Evolutionary conservation across 2,113 vertebrate genomes (phyloP), one percentile per base, ranked within the genome.

Genomic region (Tichodroma muraria): DNA sequence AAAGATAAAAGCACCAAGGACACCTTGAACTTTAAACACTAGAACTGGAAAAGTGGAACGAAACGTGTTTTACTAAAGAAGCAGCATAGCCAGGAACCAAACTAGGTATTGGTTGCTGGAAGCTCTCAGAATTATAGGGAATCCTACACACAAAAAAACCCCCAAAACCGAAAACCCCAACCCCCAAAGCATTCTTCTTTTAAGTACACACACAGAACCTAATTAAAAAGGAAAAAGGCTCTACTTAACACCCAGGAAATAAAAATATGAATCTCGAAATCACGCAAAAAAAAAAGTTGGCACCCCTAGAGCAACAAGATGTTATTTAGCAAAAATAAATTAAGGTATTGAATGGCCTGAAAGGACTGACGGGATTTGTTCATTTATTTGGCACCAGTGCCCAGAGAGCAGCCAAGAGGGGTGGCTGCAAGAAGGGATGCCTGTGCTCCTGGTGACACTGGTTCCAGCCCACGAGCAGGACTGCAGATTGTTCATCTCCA

Each of bases 321-420:
- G 61, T 71, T 54, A 63, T 54, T 63, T 77, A 65, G 73, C 13
- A 61, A 57, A 77, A 88, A 69, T 5, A 47, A 85, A 82, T 30
- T 0, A 78, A 78, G 24, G 57, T 60, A 68, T 15, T 22, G 20
- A 87, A 65, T 38, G 53, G 25, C 28, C 66, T 82, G 53, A 80
- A 75, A 87, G 57, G 57, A 45, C 57, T 68, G 77, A 84, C 47
- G 47, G 40, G 15, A 40, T 77, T 72, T 82, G 89, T 57, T 70
- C 14, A 45, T 91, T 76, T 93, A 23, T 38, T 89, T 92, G 91
- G 77, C 65, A 91, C 22, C 73, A 45, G 30, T 10, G n/a, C 40
- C 40, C 86, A 85, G 50, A 72, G 27, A 82, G 49, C 84, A 52
- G 91, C 66, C 84, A 85, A n/a, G 77, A 73, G 60, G 60, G 50